Evolutionary conservation across 2,888 invertebrate genomes (phyloP).

Genomic region (Archips xylosteana): DNA sequence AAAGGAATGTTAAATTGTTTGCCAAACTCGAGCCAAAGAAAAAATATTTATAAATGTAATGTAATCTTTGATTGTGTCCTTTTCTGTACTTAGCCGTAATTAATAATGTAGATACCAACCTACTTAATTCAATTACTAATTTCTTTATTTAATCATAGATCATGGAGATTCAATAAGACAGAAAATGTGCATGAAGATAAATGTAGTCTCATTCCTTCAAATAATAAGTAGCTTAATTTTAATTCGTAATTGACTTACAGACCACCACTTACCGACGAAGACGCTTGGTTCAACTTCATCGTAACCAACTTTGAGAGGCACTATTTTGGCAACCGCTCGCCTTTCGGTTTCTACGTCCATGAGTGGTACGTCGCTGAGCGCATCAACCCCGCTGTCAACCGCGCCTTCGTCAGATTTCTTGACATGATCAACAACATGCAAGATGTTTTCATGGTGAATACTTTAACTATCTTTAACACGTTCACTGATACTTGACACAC

Average conservation of each 20-base stretch:
- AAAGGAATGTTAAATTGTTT: too few species aligned
- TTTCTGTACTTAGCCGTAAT: too few species aligned
- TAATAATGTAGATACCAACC: too few species aligned
- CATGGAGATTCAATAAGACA: too few species aligned
- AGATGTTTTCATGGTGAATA: constrained; percentile 86
- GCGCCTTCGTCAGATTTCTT: constrained; percentile 84
- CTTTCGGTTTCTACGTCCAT: constrained; percentile 89
- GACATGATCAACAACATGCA: constrained; percentile 78
- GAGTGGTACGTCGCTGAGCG: constrained; percentile 83
- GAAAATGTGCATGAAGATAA: too few species aligned
- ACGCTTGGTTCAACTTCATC: constrained; percentile 85
- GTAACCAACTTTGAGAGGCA: constrained; percentile 87
- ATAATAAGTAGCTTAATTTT: too few species aligned
- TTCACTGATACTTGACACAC: neutral
- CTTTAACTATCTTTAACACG: neutral
- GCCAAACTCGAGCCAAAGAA: too few species aligned
- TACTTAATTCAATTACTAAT: too few species aligned
- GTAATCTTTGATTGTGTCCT: too few species aligned
- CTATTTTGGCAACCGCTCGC: constrained; percentile 87
- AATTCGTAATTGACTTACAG: constrained; percentile 48
- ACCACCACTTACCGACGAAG: constrained; percentile 64
- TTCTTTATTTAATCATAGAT: too few species aligned
- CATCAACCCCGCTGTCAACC: constrained; percentile 70
- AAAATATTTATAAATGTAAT: too few species aligned
- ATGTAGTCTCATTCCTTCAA: too few species aligned